Percentiles rank a stretch among this genome's conserved stretches.
These are phyloP conservation scores for Colletes gigas DNA, from an alignment of 1,140 invertebrate species.

Conservation along the genomic window DNA sequence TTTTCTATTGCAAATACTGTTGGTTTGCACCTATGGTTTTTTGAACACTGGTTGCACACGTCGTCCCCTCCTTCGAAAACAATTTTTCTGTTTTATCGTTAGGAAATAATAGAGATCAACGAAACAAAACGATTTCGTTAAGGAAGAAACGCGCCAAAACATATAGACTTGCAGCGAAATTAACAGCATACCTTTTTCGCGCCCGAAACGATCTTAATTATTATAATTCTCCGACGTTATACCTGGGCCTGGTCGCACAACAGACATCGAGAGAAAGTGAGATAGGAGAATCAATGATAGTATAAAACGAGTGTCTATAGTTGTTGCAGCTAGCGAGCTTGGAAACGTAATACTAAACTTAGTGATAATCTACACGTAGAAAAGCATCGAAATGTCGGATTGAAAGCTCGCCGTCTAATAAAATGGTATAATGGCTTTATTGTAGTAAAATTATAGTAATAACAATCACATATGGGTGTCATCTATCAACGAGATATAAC, in stretches of 20 bases:
- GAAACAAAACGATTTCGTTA: conserved; percentile 36
- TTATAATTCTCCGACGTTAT: conserved; percentile 7
- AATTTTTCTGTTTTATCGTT: conserved; percentile 21
- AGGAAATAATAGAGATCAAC: conserved; percentile 46
- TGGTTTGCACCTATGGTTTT: conserved; percentile 6
- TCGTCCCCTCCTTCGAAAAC: conserved; percentile 20
- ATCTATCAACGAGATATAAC: conserved; percentile 80
- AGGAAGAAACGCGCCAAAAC: conserved; percentile 4
- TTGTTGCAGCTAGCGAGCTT: conserved; percentile 56
- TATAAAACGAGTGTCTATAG: conserved; percentile 48
- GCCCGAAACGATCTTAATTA: conserved; percentile 21
- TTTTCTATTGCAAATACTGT: conserved; percentile 18
- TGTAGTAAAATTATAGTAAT: conserved; percentile 81
- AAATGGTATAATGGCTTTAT: conserved; percentile 78
- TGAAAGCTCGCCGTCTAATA: conserved; percentile 58
- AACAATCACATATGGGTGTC: conserved; percentile 82
- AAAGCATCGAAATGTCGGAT: conserved; percentile 57
- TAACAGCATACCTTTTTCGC: conserved; percentile 61
- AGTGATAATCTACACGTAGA: conserved; percentile 53
- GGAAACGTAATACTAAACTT: conserved; percentile 52
- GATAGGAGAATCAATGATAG: conserved; percentile 40
- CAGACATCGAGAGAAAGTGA: conserved; percentile 34
- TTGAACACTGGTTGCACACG: conserved; percentile 56
- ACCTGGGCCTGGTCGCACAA: conserved; percentile 28
- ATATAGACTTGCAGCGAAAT: conserved; percentile 38